Conservation (phyloP, 2,888 invertebrate genomes). For the Acrobeloides nanus region DNA sequence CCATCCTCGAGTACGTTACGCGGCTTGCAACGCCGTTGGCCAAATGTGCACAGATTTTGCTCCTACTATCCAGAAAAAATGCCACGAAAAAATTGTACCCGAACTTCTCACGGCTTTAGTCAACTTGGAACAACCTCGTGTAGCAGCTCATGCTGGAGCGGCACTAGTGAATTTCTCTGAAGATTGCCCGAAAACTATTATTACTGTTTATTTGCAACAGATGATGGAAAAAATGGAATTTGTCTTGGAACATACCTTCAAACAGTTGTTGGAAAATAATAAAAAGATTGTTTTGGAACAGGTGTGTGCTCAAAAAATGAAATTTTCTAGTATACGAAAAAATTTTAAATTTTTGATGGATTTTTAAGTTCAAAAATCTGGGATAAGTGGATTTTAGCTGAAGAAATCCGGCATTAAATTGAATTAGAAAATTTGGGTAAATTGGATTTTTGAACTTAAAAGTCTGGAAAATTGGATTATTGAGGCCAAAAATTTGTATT, state of each 20-base stretch:
- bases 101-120: constrained; percentile 79
- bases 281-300: constrained; percentile 94
- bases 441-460: too few species aligned
- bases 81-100: constrained; percentile 87
- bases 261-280: constrained; percentile 79
- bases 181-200: constrained; percentile 87
- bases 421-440: too few species aligned
- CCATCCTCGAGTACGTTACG: constrained; percentile 85
- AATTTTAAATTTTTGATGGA: too few species aligned
- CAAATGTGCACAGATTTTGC: constrained; percentile 82
- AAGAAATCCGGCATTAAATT: too few species aligned
- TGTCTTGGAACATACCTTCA: constrained; percentile 82
- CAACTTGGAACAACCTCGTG: constrained; percentile 82
- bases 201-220: constrained; percentile 79
- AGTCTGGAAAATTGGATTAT: too few species aligned
- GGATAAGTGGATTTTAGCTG: too few species aligned
- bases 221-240: constrained; percentile 83
- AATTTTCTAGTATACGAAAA: too few species aligned
- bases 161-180: constrained; percentile 98
- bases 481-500: too few species aligned
- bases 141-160: constrained; percentile 81
- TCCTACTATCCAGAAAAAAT: constrained; percentile 90
- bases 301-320: constrained; percentile 61
- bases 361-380: too few species aligned
- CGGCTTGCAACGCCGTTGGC: constrained; percentile 95